Base-by-base conservation (phyloP, 2,113 vertebrate species). In the Hemibagrus wyckioides region DNA sequence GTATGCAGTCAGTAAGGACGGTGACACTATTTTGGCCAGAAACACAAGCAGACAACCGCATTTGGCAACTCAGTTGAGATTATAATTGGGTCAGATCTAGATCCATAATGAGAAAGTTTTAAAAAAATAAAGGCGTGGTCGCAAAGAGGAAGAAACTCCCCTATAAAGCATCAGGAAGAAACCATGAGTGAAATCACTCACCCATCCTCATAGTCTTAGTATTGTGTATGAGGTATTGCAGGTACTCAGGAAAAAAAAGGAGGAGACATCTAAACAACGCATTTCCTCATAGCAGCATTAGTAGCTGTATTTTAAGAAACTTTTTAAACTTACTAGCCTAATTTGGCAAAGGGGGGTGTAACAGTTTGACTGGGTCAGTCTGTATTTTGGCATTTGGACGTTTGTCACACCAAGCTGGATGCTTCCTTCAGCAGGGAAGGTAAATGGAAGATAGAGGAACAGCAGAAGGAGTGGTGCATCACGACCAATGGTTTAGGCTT, bases 1-100 rank as follows among this genome's bases (percentile, higher is more conserved):
- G 56, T 67, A 80, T 23, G n/a, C 19, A 28, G 15, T 57, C 61
- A 57, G 87, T 88, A 80, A 71, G 80, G 89, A 90, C 73, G 63
- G 80, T 48, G 56, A 3, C n/a, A 15, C 5, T 6, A 15, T 77
- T 30, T 77, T 3, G 28, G 39, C 6, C 21, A 48, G 28, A 76
- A 76, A 17, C 25, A 50, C 41, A 76, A 76, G 28, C 44, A n/a
- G n/a, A n/a, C n/a, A n/a, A n/a, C n/a, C n/a, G 25, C 28, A 3
- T 59, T 0, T 30, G 10, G 2, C 28, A 65, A 30, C 11, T 65
- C 11, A 30, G 14, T 14, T 30, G 63, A 65, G 25, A 63, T 63
- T n/a, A n/a, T 36, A 71, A 36, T 25, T 71, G 36, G 39, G 6
- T 28, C 23, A 14, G 23, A 23, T 44, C 39, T 13, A 9, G 7